Conservation (phyloP, 2,113 vertebrate genomes). For the Hippopotamus amphibius region DNA sequence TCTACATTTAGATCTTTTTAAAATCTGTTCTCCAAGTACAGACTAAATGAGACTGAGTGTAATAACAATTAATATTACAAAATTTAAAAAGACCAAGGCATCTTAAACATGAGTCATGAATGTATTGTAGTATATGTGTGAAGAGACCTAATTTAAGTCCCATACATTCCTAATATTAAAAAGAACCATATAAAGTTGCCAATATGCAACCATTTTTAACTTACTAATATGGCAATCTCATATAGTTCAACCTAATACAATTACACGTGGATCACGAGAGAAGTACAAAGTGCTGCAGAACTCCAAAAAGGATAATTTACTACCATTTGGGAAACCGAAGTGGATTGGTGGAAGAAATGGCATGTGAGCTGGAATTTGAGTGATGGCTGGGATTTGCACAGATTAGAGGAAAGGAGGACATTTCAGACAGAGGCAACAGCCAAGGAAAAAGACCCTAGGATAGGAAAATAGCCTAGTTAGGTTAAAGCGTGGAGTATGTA, state of each 20-base stretch:
- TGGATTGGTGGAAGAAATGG: not conserved
- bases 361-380: not conserved
- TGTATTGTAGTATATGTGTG: not conserved
- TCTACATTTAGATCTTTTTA: conserved; percentile 51
- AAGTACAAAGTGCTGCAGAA: not conserved
- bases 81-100: not conserved
- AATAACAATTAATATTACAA: not conserved
- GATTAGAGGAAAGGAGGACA: not conserved
- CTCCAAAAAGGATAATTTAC: not conserved
- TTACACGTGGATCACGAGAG: not conserved
- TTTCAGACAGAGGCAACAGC: not conserved
- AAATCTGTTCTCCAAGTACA: not conserved
- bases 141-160: not conserved
- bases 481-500: not conserved
- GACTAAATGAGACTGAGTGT: not conserved
- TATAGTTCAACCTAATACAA: not conserved
- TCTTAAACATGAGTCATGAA: not conserved
- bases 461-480: not conserved
- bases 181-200: not conserved
- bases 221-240: not conserved
- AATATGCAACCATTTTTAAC: not conserved
- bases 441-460: not conserved
- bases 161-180: not conserved
- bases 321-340: not conserved
- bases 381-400: not conserved